These are phyloP conservation scores for Acipenser ruthenus DNA, from an alignment of 2,797 vertebrate species.

Conservation along the genomic window DNA sequence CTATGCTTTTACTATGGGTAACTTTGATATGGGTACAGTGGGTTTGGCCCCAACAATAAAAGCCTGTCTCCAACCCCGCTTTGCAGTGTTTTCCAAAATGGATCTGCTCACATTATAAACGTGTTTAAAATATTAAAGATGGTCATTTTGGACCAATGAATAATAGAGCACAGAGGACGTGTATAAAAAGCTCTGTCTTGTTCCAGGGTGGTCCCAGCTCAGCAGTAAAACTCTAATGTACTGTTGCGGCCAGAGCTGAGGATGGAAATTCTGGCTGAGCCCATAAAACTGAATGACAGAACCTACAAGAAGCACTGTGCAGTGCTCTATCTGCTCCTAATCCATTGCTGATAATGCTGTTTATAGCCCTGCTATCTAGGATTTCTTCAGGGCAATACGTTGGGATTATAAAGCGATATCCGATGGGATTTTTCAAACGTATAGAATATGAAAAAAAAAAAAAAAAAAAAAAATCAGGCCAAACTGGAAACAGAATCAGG, in stretches of 20 bases:
- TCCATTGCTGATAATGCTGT: too few species aligned
- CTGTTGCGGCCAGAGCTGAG: slow-evolving; percentile 33
- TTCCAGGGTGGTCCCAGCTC: slow-evolving; percentile 39
- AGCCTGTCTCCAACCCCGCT: slow-evolving; percentile 17
- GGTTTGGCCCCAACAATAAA: neutral
- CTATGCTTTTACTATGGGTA: neutral
- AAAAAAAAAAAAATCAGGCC: too few species aligned
- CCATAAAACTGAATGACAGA: neutral
- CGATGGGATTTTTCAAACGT: too few species aligned
- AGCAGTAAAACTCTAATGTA: slow-evolving; percentile 67
- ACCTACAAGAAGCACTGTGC: neutral
- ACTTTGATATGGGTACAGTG: neutral
- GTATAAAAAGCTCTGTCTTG: slow-evolving; percentile 47
- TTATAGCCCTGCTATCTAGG: too few species aligned
- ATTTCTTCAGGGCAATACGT: too few species aligned
- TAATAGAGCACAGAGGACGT: slow-evolving; percentile 65
- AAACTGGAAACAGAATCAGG: too few species aligned
- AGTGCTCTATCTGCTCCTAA: too few species aligned
- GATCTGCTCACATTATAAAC: slow-evolving; percentile 63
- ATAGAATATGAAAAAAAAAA: too few species aligned
- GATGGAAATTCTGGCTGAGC: neutral
- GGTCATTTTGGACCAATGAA: slow-evolving; percentile 74
- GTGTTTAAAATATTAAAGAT: slow-evolving; percentile 78
- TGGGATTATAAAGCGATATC: too few species aligned
- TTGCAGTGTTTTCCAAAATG: slow-evolving; percentile 29